A percentile compares a stretch with the other conserved stretches of the same genome.
Evolutionary conservation across 2,113 vertebrate genomes (phyloP).

Genomic region (Furnarius figulus): DNA sequence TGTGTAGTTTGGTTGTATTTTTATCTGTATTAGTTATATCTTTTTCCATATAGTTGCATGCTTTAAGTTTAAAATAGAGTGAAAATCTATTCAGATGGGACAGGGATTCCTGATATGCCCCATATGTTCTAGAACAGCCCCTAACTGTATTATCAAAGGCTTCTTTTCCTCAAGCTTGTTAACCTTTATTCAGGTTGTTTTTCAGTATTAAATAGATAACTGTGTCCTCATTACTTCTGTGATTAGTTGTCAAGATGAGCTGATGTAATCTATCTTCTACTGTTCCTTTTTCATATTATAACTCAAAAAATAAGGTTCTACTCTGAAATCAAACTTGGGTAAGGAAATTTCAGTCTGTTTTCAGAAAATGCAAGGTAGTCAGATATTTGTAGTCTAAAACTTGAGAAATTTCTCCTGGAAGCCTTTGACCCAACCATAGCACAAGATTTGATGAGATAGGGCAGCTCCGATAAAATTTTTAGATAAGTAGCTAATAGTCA

Average conservation of each 20-base stretch:
- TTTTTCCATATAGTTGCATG: neutral
- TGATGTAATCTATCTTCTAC: neutral
- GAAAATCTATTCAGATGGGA: neutral
- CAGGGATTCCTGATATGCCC: neutral
- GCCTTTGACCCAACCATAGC: neutral
- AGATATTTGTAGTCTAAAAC: neutral
- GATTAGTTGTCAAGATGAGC: neutral
- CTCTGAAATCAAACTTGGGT: neutral
- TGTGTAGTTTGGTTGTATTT: neutral
- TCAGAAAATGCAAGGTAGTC: neutral
- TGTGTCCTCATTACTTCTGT: neutral
- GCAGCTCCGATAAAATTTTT: neutral
- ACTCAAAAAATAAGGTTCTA: neutral
- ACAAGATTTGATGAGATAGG: neutral
- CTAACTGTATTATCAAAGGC: neutral
- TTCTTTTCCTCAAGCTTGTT: neutral
- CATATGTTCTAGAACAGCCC: neutral
- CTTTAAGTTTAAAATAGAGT: neutral
- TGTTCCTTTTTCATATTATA: neutral
- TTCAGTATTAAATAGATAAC: neutral
- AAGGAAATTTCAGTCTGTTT: neutral
- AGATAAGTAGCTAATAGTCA: neutral
- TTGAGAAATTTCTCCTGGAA: neutral
- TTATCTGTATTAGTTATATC: neutral
- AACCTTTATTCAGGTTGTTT: neutral